Percentiles rank a stretch among this genome's conserved stretches.
Conservation (phyloP, 2,888 invertebrate species). For the Cynaeus angustus region DNA sequence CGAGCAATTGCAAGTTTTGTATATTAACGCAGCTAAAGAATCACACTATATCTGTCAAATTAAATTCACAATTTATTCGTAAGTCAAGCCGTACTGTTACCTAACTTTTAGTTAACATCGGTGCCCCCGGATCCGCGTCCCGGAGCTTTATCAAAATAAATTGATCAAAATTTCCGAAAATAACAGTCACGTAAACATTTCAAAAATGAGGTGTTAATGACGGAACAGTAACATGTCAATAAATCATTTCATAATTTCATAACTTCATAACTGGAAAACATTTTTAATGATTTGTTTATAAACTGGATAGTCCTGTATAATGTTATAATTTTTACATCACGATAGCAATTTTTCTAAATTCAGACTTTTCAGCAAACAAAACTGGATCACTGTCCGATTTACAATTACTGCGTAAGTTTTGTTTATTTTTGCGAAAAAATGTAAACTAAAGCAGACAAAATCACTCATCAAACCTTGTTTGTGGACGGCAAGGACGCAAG, state of each 20-base stretch:
- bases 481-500: constrained; percentile 41
- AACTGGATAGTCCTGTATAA: constrained; percentile 14
- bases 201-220: constrained; percentile 35
- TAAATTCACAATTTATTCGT: constrained; percentile 36
- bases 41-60: constrained; percentile 39
- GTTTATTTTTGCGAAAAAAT: constrained; percentile 33
- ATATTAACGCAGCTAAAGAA: constrained; percentile 36
- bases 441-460: constrained; percentile 41
- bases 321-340: constrained; percentile 3
- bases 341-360: constrained; percentile 2
- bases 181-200: constrained; percentile 32
- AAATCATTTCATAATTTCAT: constrained; percentile 35
- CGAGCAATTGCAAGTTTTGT: constrained; percentile 33
- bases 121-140: constrained; percentile 11
- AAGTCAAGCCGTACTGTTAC: not conserved
- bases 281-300: constrained; percentile 35
- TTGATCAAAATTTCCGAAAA: constrained; percentile 37
- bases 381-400: not conserved
- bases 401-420: constrained; percentile 15
- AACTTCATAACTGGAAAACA: constrained; percentile 35
- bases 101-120: constrained; percentile 12
- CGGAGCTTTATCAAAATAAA: constrained; percentile 31
- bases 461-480: constrained; percentile 51
- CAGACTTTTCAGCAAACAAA: not conserved
- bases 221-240: constrained; percentile 25